phyloP scores from a whole-genome alignment of 37 sponge, comb jelly and placozoan species.

The Cliona cf. orientalis region DNA sequence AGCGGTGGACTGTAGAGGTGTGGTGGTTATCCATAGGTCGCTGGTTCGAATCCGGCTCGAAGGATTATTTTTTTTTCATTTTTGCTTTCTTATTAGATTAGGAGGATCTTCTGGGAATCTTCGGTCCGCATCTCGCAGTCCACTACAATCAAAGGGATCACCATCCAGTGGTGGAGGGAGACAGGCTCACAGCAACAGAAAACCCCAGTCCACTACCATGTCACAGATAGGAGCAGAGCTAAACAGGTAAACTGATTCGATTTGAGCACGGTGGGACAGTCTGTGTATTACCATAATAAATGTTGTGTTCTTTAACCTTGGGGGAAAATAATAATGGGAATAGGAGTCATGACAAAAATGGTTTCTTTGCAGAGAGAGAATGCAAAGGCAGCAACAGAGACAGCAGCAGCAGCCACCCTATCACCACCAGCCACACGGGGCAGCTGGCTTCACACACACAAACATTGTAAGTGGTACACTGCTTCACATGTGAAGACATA shows the following conservation, averaged over 20 bases:
- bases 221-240: conserved; percentile 70
- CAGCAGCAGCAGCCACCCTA: background rate
- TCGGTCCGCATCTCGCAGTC: background rate
- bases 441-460: no score
- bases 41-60: conserved; percentile 95
- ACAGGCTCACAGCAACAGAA: background rate
- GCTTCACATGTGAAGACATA: no score
- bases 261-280: no score
- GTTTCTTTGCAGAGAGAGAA: conserved; percentile 43
- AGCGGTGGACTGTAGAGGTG: conserved; percentile 88
- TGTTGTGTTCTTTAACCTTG: no score
- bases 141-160: background rate
- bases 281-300: no score
- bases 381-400: conserved; percentile 17
- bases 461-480: no score
- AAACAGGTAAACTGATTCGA: conserved; percentile 49
- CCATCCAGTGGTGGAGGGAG: background rate
- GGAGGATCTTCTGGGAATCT: background rate
- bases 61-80: conserved; percentile 74
- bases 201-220: conserved; percentile 49
- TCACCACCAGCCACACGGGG: background rate
- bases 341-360: no score
- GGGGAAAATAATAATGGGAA: no score
- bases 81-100: background rate
- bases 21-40: conserved; percentile 86